Base-by-base conservation (phyloP, 2,113 vertebrate genomes). In the Xerus inauris region DNA sequence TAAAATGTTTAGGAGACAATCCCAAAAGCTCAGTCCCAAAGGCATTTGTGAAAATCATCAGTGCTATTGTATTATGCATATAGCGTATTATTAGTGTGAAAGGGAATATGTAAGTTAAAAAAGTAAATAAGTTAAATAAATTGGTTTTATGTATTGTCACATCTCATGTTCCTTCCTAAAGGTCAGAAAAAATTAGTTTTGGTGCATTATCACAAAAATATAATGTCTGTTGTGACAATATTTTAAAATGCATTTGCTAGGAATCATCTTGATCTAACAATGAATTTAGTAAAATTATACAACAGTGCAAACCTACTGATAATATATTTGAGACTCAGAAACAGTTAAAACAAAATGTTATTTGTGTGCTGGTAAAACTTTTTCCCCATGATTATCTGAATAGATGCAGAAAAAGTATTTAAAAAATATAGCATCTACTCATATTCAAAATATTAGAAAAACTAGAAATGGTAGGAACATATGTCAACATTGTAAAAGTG, bases 141-240 rank as follows among this genome's bases (percentile, higher is more conserved):
- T 59, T 76, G 62, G 8, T 95, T 92, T 83, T 88, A 62, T 88
- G 62, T 83, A 28, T 91, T 85, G 35, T 77, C 22, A 40, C 22
- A 24, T 88, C 76, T 69, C 32, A 69, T 59, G 16, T 77, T 81
- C 42, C 82, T 75, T 20, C 20, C 9, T 45, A 26, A 62, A 51
- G 6, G n/a, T 54, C 42, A 65, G 42, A 65, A 65, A 76, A 20
- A 47, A 71, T 71, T 80, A 38, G 2, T 80, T 51, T 87, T 87
- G 64, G 26, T 93, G 9, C 28, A 28, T 73, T 75, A 30, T 94
- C 7, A 76, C 7, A 92, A 88, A 92, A 59, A 59, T 24, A 35
- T 79, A 42, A n/a, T n/a, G n/a, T n/a, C 62, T 69, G 38, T 8
- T 76, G 51, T 59, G 26, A 59, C 40, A 49, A 76, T 76, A 40